Evolutionary conservation across 2,888 invertebrate species (phyloP), one percentile per base, ranked within the genome.

Genomic region (Agrochola lychnidis): DNA sequence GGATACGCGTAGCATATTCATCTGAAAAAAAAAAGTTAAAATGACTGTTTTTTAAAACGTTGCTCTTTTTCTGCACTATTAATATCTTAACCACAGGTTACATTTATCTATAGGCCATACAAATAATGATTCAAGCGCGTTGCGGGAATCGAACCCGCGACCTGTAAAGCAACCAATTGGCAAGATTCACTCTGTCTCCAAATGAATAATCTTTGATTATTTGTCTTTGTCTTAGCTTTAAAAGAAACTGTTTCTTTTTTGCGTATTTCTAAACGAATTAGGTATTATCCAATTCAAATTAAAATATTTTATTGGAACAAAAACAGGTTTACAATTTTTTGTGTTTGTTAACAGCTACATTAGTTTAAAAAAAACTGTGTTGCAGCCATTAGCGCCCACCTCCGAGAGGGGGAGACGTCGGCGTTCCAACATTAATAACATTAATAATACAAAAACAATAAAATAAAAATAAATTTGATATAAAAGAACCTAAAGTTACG

Each of bases 1-100:
- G 40, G 64, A 57, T 56, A 53, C 45, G 0, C 73, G 68, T 53
- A 56, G 36, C 5, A 75, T 6, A 22, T 71, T 57, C 79, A 86
- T 84, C 88, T 87, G 81, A 45, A 84, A 84, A 45, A 71, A 56
- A 9, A 22, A 48, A 30, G 0, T 19, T 42, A 5, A 40, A 61
- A 56, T 57, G 4, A 40, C 14, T 42, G 42, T 25, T 57, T 57
- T 19, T 30, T 9, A 0, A 59, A 45, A 51, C 10, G 3, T 30
- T 9, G 4, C 16, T 48, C 42, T 19, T 45, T 56, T n/a, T 51
- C 4, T 16, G 57, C 36, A 40, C 22, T 59, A 3, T 25, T 40
- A 40, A 51, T 66, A 14, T 14, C 4, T 68, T 4, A 6, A 56
- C 1, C 19, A 30, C 6, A 30, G 9, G 14, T 16, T 22, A n/a